phyloP scores from a whole-genome alignment of 2,888 invertebrate genomes.

The Sycophila texana region DNA sequence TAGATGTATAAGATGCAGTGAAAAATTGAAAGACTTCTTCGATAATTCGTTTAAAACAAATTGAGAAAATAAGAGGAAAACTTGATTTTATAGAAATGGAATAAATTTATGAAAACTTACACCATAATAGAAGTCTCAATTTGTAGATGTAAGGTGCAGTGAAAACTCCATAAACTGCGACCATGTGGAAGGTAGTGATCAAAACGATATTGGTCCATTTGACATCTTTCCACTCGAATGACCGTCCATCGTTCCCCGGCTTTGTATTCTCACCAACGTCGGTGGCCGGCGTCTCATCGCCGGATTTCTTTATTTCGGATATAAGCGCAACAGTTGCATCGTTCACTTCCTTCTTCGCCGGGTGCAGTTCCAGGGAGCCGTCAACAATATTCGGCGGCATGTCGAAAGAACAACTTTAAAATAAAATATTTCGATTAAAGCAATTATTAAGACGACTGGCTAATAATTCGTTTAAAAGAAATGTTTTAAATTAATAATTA shows the following conservation, averaged over 20 bases:
- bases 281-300: background rate
- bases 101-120: slow-evolving; percentile 25
- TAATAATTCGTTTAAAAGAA: background rate
- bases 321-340: background rate
- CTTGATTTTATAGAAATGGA: background rate
- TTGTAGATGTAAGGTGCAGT: slow-evolving; percentile 37
- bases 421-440: background rate
- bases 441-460: background rate
- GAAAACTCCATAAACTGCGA: slow-evolving; percentile 34
- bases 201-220: slow-evolving; percentile 47
- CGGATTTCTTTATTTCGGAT: background rate
- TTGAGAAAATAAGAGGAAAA: background rate
- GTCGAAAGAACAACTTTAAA: background rate
- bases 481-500: no score
- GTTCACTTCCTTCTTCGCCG: background rate
- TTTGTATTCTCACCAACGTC: background rate
- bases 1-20: no score
- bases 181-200: slow-evolving; percentile 30
- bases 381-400: slow-evolving; percentile 27
- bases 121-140: slow-evolving; percentile 39
- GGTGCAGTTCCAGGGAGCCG: background rate
- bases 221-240: slow-evolving; percentile 29
- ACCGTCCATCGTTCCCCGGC: background rate
- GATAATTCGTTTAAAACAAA: no score
- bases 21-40: background rate